Base-by-base conservation (phyloP, 2,113 vertebrate genomes). In the Taurulus bubalis region DNA sequence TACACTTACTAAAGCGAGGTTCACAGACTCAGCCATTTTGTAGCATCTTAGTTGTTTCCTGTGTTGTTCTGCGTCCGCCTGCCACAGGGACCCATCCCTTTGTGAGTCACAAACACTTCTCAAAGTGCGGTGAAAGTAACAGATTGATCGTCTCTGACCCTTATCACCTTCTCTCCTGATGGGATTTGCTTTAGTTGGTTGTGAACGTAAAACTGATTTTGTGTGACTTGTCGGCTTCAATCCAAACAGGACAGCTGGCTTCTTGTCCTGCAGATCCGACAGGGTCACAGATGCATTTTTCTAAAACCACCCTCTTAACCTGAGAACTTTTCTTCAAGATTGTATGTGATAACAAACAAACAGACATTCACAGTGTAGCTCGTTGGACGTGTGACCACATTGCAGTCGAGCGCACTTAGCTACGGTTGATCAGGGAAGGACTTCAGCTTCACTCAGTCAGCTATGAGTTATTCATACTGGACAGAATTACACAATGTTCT, bases 381-480 rank as follows among this genome's bases (percentile, higher is more conserved):
- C 20, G 58, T 32, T n/a, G 68, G 30, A 76, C 1, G 0, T 75
- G 76, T 79, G 70, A 59, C 67, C 32, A 34, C 49, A 22, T 2
- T 42, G 40, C 62, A 69, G 49, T 75, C 83, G 36, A 36, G 66
- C 2, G 38, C 72, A 70, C 79, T 75, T 65, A 30, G 77, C 53
- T 30, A 24, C 0, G 51, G 42, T 75, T 83, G 60, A 71, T 77
- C 65, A 76, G 62, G 22, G 9, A 83, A 34, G 1, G 59, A 63
- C 71, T 72, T 79, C 70, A 79, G 14, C 14, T 45, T 65, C n/a
- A 42, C 38, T 47, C 40, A 47, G n/a, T 20, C 42, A 30, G 14
- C 14, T 24, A 34, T 79, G 49, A 79, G 81, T 87, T 75, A 84
- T 88, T 79, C 20, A n/a, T 6, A 49, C 3, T 16, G 51, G 16